phyloP scores from a whole-genome alignment of 2,888 invertebrate genomes.

The Pediacus dermestoides region DNA sequence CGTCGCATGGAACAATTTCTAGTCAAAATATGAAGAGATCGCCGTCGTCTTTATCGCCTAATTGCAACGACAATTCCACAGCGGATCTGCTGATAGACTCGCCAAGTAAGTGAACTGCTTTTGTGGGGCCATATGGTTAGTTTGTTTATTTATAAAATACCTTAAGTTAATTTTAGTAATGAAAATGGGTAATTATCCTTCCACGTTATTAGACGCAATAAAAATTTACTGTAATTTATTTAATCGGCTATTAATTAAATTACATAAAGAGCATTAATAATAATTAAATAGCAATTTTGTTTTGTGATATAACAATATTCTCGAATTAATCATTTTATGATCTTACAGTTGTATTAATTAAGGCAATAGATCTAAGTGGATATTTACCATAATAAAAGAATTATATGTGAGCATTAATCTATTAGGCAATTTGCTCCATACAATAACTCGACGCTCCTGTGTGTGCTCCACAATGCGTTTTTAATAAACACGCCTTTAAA shows the following conservation, averaged over 20 bases:
- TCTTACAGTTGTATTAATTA: slow-evolving; percentile 39
- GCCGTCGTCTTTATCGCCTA: slow-evolving; percentile 61
- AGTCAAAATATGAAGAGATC: slow-evolving; percentile 60
- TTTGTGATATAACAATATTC: slow-evolving; percentile 29
- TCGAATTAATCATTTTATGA: slow-evolving; percentile 35
- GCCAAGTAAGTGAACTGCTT: slow-evolving; percentile 72
- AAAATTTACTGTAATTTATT: slow-evolving; percentile 37
- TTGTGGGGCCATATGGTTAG: background rate
- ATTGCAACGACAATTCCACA: slow-evolving; percentile 60
- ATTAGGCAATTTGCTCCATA: slow-evolving; percentile 29
- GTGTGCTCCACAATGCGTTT: slow-evolving; percentile 1
- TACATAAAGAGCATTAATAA: slow-evolving; percentile 40
- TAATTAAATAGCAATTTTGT: slow-evolving; percentile 38
- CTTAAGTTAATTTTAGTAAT: slow-evolving; percentile 14
- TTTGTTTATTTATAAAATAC: background rate
- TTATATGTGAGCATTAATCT: slow-evolving; percentile 19
- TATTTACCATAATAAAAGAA: slow-evolving; percentile 34
- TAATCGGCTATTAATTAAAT: slow-evolving; percentile 46
- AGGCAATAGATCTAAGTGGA: slow-evolving; percentile 37
- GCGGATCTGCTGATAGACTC: slow-evolving; percentile 76
- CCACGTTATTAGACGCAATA: slow-evolving; percentile 23
- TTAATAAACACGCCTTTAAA: no score
- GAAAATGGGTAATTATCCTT: slow-evolving; percentile 22
- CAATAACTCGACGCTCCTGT: background rate
- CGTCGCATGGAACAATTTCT: slow-evolving; percentile 61